These are phyloP conservation scores for Selene dorsalis DNA, from an alignment of 2,797 vertebrate species.

Conservation along the genomic window DNA sequence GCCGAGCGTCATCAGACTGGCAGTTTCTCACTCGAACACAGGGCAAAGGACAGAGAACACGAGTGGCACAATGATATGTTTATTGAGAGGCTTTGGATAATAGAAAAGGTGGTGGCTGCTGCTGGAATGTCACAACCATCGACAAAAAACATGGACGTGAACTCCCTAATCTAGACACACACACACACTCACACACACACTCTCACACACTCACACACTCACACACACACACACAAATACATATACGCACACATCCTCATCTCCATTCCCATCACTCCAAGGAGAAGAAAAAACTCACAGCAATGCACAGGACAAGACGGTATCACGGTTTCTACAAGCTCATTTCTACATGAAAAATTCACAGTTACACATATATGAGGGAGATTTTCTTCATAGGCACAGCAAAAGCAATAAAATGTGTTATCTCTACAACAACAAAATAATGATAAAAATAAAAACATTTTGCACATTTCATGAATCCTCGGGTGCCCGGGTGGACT, in stretches of 20 bases:
- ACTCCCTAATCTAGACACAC: slow-evolving; percentile 65
- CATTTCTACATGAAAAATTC: slow-evolving; percentile 74
- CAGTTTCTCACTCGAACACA: slow-evolving; percentile 53
- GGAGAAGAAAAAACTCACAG: slow-evolving; percentile 66
- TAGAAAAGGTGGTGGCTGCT: slow-evolving; percentile 82
- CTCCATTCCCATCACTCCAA: slow-evolving; percentile 43
- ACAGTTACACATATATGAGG: slow-evolving; percentile 73
- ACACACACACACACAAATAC: neutral
- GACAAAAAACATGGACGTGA: slow-evolving; percentile 75
- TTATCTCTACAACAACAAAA: slow-evolving; percentile 65
- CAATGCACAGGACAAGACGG: slow-evolving; percentile 79
- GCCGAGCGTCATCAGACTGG: slow-evolving; percentile 54
- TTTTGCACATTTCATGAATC: slow-evolving; percentile 64
- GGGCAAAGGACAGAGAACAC: slow-evolving; percentile 56
- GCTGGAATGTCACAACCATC: slow-evolving; percentile 81
- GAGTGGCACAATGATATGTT: slow-evolving; percentile 85
- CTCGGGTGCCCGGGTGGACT: slow-evolving; percentile 57
- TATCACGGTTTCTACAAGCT: slow-evolving; percentile 79
- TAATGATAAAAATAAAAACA: slow-evolving; percentile 66
- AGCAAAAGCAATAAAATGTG: slow-evolving; percentile 76
- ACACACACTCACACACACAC: slow-evolving; percentile 13
- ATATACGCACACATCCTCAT: slow-evolving; percentile 8
- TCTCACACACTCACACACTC: neutral
- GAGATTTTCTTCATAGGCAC: slow-evolving; percentile 76
- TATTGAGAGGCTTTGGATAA: slow-evolving; percentile 85